A percentile compares a stretch with the other conserved stretches of the same genome.
These are phyloP conservation scores for Tyria jacobaeae DNA, from an alignment of 2,888 invertebrate species.

Conservation along the genomic window DNA sequence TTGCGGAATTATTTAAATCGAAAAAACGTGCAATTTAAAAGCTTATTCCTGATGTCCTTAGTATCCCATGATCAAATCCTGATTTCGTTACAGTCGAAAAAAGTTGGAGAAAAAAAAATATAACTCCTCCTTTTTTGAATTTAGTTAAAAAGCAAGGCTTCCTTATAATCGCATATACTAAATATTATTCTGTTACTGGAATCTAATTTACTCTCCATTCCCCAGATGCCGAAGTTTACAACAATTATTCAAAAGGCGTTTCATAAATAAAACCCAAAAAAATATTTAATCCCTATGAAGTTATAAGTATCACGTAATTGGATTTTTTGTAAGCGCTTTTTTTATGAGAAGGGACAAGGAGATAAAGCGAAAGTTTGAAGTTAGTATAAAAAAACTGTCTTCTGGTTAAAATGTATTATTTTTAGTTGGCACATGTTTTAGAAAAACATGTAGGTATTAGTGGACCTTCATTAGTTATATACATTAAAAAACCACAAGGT, in stretches of 20 bases:
- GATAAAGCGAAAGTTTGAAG: too few relatives aligned
- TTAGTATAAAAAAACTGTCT: background rate
- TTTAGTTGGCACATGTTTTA: too few relatives aligned
- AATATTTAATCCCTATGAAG: slow-evolving; percentile 44
- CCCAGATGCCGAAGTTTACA: slow-evolving; percentile 51
- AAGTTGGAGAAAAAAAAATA: too few relatives aligned
- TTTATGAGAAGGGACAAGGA: background rate
- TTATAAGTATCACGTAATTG: slow-evolving; percentile 53
- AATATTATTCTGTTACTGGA: slow-evolving; percentile 42
- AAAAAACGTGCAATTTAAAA: too few relatives aligned
- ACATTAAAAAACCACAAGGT: too few relatives aligned
- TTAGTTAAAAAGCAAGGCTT: background rate
- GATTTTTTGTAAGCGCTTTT: slow-evolving; percentile 43
- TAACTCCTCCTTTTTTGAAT: too few relatives aligned
- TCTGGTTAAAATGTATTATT: background rate
- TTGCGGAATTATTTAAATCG: too few relatives aligned
- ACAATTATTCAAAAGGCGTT: slow-evolving; percentile 60
- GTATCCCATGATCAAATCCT: too few relatives aligned
- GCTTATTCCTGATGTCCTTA: too few relatives aligned
- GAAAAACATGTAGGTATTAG: background rate
- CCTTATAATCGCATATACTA: slow-evolving; percentile 17
- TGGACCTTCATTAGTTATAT: background rate
- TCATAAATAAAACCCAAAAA: slow-evolving; percentile 55
- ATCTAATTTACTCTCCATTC: slow-evolving; percentile 56
- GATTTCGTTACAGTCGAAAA: too few relatives aligned